phyloP scores from a whole-genome alignment of 2,888 invertebrate species.

The Eristalis tenax region DNA sequence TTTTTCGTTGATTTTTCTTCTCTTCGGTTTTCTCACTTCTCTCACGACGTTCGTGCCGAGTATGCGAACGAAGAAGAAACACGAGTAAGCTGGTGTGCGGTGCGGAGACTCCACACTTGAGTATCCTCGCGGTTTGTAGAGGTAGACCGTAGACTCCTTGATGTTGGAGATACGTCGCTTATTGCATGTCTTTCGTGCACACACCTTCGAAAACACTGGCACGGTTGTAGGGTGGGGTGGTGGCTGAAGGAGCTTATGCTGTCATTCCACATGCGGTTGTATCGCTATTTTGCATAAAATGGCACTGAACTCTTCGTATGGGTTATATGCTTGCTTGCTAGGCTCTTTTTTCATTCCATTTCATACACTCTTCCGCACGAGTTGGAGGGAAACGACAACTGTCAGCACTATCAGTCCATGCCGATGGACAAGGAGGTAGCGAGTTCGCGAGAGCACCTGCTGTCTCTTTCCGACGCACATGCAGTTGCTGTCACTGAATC shows the following conservation, averaged over 20 bases:
- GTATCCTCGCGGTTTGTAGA: not conserved
- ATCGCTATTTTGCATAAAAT: constrained; percentile 62
- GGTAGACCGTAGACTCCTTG: not conserved
- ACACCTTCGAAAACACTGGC: constrained; percentile 13
- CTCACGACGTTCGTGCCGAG: not conserved
- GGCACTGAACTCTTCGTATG: constrained; percentile 64
- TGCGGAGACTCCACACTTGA: not conserved
- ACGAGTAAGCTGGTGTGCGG: not conserved
- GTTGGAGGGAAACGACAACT: constrained; percentile 15
- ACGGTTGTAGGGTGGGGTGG: not conserved
- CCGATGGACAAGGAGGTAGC: not conserved
- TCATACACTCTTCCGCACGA: not conserved
- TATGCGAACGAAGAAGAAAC: not conserved
- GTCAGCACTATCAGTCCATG: not conserved
- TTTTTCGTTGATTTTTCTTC: constrained; percentile 19
- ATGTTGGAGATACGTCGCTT: not conserved
- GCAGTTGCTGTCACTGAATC: constrained; percentile 22
- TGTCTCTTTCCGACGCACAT: constrained; percentile 49
- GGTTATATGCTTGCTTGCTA: constrained; percentile 16
- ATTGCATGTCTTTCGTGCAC: constrained; percentile 40
- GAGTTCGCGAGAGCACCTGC: not conserved
- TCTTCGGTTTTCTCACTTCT: not conserved
- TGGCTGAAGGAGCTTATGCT: not conserved
- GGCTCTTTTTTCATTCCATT: not conserved
- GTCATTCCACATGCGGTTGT: constrained; percentile 45